phyloP scores from a whole-genome alignment of 2,113 vertebrate genomes.

The Numida meleagris region DNA sequence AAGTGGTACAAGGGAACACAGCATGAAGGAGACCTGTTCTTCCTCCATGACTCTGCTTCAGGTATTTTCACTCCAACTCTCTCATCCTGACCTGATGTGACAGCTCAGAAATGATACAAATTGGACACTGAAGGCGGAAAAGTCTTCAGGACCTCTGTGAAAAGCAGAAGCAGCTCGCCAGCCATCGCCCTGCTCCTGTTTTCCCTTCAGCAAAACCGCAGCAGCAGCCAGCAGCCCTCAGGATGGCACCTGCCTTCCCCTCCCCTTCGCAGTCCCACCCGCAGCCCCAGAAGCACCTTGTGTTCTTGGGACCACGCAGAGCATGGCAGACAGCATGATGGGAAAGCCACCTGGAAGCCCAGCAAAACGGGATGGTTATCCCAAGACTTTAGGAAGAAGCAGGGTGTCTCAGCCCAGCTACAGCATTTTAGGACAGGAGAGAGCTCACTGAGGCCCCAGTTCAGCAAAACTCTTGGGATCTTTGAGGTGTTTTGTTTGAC shows the following conservation, averaged over 20 bases:
- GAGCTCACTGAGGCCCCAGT: background rate
- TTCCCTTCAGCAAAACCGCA: background rate
- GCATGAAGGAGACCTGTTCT: background rate
- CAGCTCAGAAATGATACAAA: background rate
- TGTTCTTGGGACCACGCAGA: background rate
- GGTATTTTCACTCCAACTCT: background rate
- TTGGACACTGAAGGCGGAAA: background rate
- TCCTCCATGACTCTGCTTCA: background rate
- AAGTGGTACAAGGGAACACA: background rate
- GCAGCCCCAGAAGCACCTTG: accelerated
- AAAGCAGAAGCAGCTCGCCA: background rate
- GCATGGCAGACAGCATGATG: background rate
- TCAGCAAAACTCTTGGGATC: background rate
- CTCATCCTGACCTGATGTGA: background rate
- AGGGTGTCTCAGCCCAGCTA: background rate
- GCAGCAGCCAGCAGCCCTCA: background rate
- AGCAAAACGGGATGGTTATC: background rate
- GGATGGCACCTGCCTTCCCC: background rate
- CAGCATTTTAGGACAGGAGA: background rate
- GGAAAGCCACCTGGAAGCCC: background rate
- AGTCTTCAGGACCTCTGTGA: background rate
- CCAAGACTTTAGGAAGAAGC: background rate
- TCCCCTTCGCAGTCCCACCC: background rate
- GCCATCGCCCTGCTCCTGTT: background rate
- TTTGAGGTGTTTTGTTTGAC: background rate